Conservation (phyloP, 2,888 invertebrate species). For the Physocephala rufipes region DNA sequence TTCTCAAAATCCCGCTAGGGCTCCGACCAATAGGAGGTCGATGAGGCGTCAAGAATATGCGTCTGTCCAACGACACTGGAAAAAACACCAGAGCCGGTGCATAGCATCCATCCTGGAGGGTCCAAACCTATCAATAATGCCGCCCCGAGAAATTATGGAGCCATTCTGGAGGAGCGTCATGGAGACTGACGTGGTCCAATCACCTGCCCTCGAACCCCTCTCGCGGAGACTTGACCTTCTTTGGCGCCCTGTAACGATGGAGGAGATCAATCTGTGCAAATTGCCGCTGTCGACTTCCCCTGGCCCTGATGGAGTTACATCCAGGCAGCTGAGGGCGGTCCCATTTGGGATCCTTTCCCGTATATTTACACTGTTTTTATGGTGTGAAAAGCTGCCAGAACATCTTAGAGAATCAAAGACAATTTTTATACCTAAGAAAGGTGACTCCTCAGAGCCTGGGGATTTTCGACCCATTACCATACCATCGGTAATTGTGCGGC, state of each 20-base stretch:
- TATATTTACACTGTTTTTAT: slow-evolving; percentile 4
- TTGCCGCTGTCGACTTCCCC: slow-evolving; percentile 9
- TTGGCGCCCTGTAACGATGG: neutral
- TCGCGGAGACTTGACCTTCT: neutral
- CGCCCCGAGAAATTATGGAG: slow-evolving; percentile 3
- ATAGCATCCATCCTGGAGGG: slow-evolving; percentile 11
- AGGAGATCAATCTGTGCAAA: neutral
- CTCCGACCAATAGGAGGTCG: neutral
- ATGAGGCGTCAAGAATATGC: slow-evolving; percentile 2
- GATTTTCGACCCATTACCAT: slow-evolving; percentile 23
- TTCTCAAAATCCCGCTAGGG: neutral
- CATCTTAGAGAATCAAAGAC: neutral
- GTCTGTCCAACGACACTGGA: neutral
- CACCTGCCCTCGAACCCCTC: neutral
- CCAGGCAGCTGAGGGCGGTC: neutral
- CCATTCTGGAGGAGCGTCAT: slow-evolving; percentile 9
- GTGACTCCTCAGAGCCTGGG: slow-evolving; percentile 4
- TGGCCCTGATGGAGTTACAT: slow-evolving; percentile 15
- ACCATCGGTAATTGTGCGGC: slow-evolving; percentile 12
- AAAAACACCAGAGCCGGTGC: neutral
- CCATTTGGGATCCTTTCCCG: neutral
- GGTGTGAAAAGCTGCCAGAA: slow-evolving; percentile 13
- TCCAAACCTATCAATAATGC: neutral
- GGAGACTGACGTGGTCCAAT: neutral
- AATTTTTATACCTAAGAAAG: slow-evolving; percentile 15